phyloP scores from a whole-genome alignment of 2,113 vertebrate species.

The Cochlearius cochlearius region DNA sequence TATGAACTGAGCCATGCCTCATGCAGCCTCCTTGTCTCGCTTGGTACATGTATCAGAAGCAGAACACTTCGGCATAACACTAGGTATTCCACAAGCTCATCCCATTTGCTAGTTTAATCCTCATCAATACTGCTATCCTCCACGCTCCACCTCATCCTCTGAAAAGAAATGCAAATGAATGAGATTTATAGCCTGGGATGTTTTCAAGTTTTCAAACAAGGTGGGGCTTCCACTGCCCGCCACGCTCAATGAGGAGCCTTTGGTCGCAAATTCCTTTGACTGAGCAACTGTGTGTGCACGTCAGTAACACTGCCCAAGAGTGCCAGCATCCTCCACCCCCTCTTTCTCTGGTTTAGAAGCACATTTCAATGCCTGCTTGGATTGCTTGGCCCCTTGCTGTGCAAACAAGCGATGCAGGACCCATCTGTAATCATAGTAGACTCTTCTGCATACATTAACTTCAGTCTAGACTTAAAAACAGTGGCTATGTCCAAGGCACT shows the following conservation, averaged over 20 bases:
- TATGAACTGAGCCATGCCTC: background rate
- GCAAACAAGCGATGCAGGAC: background rate
- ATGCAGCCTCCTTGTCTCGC: background rate
- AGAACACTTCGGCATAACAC: background rate
- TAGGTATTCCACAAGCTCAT: conserved; percentile 28
- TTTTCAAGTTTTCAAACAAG: conserved; percentile 50
- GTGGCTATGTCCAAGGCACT: background rate
- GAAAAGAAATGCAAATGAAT: conserved; percentile 67
- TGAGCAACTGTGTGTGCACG: background rate
- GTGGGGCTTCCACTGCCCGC: background rate
- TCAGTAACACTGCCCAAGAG: background rate
- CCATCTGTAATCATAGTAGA: background rate
- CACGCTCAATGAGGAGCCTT: background rate
- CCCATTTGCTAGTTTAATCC: conserved; percentile 43
- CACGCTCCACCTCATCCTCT: conserved; percentile 28
- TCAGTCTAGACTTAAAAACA: background rate
- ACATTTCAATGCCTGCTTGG: conserved; percentile 3
- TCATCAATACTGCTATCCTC: conserved; percentile 49
- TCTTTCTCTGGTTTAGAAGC: conserved; percentile 4
- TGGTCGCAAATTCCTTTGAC: conserved; percentile 35
- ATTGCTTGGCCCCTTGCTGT: background rate
- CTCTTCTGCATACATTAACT: background rate
- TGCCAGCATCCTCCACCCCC: background rate
- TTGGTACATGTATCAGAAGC: background rate
- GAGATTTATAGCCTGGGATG: conserved; percentile 49